Evolutionary conservation across 2,797 vertebrate species (phyloP), one percentile per base, ranked within the genome.

Genomic region (Melanotaenia parkinsoni): DNA sequence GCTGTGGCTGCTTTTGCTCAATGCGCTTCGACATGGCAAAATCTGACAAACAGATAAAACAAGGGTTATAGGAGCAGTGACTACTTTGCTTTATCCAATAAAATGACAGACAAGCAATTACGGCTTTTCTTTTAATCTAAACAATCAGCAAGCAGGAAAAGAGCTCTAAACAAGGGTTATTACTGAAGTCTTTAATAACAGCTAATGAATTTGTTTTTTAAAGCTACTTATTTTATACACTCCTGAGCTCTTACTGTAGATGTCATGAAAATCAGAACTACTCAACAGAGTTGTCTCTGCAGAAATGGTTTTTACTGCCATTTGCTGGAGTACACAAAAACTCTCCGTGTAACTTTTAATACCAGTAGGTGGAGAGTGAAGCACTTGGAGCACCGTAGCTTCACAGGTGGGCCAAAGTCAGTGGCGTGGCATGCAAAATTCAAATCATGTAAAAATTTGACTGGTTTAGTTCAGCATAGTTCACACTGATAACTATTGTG

Each of bases 21-120:
- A 77, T 70, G 32, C 0, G 26, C 65, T 54, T 70, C 2, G 28
- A 76, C 63, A 43, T 22, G 56, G 71, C 47, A 18, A 11, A 63
- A 40, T 59, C 47, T 58, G 65, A 65, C 14, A 45, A 37, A 66
- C 30, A 20, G 50, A 22, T 24, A 9, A 59, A 67, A n/a, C 12
- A 2, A 57, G 9, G 47, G 45, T 37, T 40, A 3, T 13, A 4
- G 35, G 26, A 61, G 26, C 35, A 18, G 26, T 57, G 24, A 10
- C 26, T 51, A 54, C 10, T 58, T 38, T 24, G 24, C 22, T 60
- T 9, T 47, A 24, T 26, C 38, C 14, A 24, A 33, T 45, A 45
- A 58, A 58, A 30, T 67, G 30, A 56, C 11, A 38, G 18, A 54
- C 38, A 38, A 35, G 63, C n/a, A 51, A 56, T 16, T 16, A 22